phyloP scores from a whole-genome alignment of 35 echinoderm and acorn worm genomes.

The Chiridota heheva region DNA sequence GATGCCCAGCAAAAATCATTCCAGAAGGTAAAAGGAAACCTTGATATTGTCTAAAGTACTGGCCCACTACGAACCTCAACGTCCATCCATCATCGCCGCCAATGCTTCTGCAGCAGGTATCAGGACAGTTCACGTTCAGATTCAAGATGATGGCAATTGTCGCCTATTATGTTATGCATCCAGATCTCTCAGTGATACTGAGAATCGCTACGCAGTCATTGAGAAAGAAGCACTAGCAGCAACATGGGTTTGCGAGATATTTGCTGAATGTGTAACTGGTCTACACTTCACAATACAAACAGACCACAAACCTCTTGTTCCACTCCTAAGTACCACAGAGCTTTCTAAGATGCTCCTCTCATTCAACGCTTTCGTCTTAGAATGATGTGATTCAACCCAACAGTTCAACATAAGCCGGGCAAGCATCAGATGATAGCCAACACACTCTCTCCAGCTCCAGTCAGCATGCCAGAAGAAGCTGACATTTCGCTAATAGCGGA shows the following conservation, averaged over 20 bases:
- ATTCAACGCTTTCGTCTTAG: too few relatives aligned
- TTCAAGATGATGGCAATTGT: slow-evolving; percentile 15
- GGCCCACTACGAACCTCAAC: slow-evolving; percentile 45
- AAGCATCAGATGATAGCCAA: too few relatives aligned
- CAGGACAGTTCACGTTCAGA: slow-evolving; percentile 27
- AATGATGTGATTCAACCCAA: too few relatives aligned
- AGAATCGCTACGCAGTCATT: slow-evolving; percentile 54
- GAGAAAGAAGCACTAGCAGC: slow-evolving; percentile 60
- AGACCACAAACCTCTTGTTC: slow-evolving; percentile 45
- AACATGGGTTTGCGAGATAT: slow-evolving; percentile 53
- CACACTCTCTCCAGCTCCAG: too few relatives aligned
- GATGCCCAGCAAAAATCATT: too few relatives aligned
- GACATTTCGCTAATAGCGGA: too few relatives aligned
- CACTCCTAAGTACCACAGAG: slow-evolving; percentile 41
- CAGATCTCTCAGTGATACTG: slow-evolving; percentile 32
- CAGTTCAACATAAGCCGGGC: too few relatives aligned
- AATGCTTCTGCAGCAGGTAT: slow-evolving; percentile 32
- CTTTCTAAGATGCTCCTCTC: too few relatives aligned
- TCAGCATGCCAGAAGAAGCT: too few relatives aligned
- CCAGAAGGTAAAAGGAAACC: too few relatives aligned
- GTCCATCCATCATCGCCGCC: slow-evolving; percentile 26
- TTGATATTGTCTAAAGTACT: slow-evolving; percentile 21
- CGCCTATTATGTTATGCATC: slow-evolving; percentile 16
- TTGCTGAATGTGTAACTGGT: slow-evolving; percentile 38
- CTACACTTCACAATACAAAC: slow-evolving; percentile 43